Conservation (phyloP, 1,140 invertebrate species). For the Diabrotica virgifera region DNA sequence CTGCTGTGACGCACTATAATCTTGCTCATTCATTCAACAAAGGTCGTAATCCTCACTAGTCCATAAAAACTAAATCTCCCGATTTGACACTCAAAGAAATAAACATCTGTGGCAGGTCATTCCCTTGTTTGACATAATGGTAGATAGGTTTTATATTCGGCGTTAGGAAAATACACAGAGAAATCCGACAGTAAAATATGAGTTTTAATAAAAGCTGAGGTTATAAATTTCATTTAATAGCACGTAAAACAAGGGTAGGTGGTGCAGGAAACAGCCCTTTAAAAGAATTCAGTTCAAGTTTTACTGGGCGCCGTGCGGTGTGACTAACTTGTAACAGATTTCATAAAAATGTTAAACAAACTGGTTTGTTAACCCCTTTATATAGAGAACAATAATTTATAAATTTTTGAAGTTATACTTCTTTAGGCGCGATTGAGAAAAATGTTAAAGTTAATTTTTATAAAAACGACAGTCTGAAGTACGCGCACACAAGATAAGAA, state of each 20-base stretch:
- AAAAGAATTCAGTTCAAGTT: slow-evolving; percentile 15
- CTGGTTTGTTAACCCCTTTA: no score
- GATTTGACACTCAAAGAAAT: not conserved
- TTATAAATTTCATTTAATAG: slow-evolving; percentile 20
- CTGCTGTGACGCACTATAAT: no score
- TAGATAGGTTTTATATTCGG: slow-evolving; percentile 7
- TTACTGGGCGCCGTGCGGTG: slow-evolving; percentile 9
- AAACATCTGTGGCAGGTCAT: not conserved
- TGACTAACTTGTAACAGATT: slow-evolving; percentile 15
- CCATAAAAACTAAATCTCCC: no score
- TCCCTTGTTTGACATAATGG: slow-evolving; percentile 15
- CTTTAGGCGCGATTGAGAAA: no score
- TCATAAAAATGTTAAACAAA: not conserved
- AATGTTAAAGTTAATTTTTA: no score
- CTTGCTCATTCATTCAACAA: no score
- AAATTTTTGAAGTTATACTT: no score
- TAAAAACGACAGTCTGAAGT: no score
- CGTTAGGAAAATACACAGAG: slow-evolving; percentile 13
- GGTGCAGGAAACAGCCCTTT: slow-evolving; percentile 17
- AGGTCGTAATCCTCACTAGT: no score
- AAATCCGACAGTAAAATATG: slow-evolving; percentile 18
- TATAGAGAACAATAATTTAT: no score
- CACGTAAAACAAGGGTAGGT: slow-evolving; percentile 21
- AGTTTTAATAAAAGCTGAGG: slow-evolving; percentile 22
- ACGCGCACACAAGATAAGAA: no score